phyloP scores from a whole-genome alignment of 2,888 invertebrate genomes.

The Chydorus sphaericus region DNA sequence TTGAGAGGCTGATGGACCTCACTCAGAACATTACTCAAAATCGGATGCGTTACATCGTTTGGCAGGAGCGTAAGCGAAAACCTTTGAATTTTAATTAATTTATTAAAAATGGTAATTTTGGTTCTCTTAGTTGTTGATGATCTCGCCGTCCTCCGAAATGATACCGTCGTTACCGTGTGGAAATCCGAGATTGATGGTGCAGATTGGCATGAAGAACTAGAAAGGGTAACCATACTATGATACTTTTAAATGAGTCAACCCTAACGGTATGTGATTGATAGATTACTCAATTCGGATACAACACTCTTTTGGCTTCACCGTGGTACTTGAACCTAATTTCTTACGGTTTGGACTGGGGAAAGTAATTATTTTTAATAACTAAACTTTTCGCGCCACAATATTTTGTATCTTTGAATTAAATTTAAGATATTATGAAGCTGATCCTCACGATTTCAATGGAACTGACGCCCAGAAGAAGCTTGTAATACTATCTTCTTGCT shows the following conservation, averaged over 20 bases:
- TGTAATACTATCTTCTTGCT: no score
- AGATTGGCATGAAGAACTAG: conserved; percentile 26
- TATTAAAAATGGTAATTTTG: background rate
- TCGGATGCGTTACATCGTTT: conserved; percentile 45
- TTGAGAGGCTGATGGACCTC: conserved; percentile 42
- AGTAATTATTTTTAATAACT: background rate
- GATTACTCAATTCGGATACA: background rate
- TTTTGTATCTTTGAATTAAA: no score
- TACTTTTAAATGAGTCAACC: background rate
- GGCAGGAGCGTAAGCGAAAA: conserved; percentile 64
- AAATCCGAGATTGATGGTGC: conserved; percentile 28
- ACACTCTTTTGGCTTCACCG: background rate
- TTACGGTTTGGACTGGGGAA: background rate
- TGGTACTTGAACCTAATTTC: background rate
- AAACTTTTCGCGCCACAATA: no score
- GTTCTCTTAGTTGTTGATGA: conserved; percentile 49
- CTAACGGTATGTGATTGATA: no score
- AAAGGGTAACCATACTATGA: conserved; percentile 15
- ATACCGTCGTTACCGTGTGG: conserved; percentile 75
- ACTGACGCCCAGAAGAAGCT: conserved; percentile 39
- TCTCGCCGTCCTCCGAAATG: conserved; percentile 29
- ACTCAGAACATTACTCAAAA: background rate
- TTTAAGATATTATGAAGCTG: conserved; percentile 29
- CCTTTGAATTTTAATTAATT: background rate
- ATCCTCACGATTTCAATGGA: conserved; percentile 45